Base-by-base conservation (phyloP, 92 coral and sea anemone genomes). In the Palythoa grandis region DNA sequence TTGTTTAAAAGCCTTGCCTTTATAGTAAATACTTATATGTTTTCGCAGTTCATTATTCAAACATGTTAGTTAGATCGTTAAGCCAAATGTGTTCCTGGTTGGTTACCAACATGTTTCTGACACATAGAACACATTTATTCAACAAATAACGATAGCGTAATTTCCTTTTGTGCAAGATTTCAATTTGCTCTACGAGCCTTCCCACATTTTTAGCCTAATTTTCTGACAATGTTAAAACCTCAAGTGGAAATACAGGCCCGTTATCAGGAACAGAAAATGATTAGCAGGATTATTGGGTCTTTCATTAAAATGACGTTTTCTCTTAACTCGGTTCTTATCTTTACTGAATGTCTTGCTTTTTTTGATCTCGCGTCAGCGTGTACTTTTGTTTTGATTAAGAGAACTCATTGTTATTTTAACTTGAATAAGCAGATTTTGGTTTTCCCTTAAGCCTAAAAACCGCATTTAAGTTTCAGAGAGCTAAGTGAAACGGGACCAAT, bases 391-490 rank as follows among this genome's bases (percentile, higher is more conserved):
- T 80, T 80, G 52, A 23, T 80, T 16, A 67, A 66, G 75, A 52
- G 19, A 23, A 19, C 40, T 68, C 85, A 48, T 1, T 80, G 85
- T 80, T 80, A 54, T 80, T 80, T 63, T 50, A 63, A n/a, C 47
- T 66, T 65, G 47, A 80, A 20, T 80, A 80, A 80, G 85, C 85
- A 80, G 60, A 65, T 80, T 80, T 80, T 67, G 75, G 58, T 80
- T 78, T 66, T 66, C 60, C 85, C 66, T 17, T 48, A 65, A 47
- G 23, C 60, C 29, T 23, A 65, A 80, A 60, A 80, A 67, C 70
- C 67, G 57, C 52, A 43, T 24, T 29, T 63, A 23, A 23, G 72
- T 50, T 20, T 80, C 23, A 68, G 72, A 47, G 73, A 48, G 22
- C 38, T 65, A 66, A 79, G 40, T 10, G 16, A 47, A 9, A 15